Evolutionary conservation across 2,113 vertebrate genomes (phyloP).

Genomic region (Zingel zingel): DNA sequence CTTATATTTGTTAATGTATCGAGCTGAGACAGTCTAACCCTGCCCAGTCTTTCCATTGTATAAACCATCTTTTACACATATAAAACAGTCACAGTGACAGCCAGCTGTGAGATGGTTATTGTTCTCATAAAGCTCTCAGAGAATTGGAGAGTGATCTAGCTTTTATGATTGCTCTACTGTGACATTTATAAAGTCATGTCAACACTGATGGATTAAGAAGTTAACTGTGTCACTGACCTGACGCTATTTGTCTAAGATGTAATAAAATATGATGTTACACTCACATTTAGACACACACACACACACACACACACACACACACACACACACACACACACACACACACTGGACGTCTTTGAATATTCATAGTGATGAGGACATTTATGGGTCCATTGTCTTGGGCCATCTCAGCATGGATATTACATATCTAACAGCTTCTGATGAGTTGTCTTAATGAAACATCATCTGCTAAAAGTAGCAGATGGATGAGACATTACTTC

Average conservation of each 20-base stretch:
- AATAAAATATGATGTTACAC: slow-evolving; percentile 42
- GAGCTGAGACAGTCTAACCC: slow-evolving; percentile 22
- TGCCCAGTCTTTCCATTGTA: slow-evolving; percentile 35
- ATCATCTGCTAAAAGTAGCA: slow-evolving; percentile 47
- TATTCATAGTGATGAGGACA: slow-evolving; percentile 26
- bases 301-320: slow-evolving; percentile 6
- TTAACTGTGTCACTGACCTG: slow-evolving; percentile 33
- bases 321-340: slow-evolving; percentile 13
- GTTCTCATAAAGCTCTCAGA: slow-evolving; percentile 65
- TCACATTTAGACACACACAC: slow-evolving; percentile 11
- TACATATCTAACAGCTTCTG: slow-evolving; percentile 26
- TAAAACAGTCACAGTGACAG: slow-evolving; percentile 37
- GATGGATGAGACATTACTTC: slow-evolving; percentile 64
- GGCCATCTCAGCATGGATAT: neutral
- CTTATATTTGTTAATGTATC: slow-evolving; percentile 27
- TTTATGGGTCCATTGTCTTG: neutral
- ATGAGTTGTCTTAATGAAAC: slow-evolving; percentile 37
- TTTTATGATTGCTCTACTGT: slow-evolving; percentile 65
- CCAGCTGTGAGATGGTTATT: slow-evolving; percentile 42
- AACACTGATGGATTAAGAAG: slow-evolving; percentile 52
- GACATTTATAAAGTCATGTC: slow-evolving; percentile 53
- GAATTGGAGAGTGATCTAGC: slow-evolving; percentile 52
- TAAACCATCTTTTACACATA: slow-evolving; percentile 57
- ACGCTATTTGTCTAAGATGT: slow-evolving; percentile 37
- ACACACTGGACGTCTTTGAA: slow-evolving; percentile 9